These are phyloP conservation scores for Cerceris rybyensis DNA, from an alignment of 2,888 invertebrate genomes.

Conservation along the genomic window DNA sequence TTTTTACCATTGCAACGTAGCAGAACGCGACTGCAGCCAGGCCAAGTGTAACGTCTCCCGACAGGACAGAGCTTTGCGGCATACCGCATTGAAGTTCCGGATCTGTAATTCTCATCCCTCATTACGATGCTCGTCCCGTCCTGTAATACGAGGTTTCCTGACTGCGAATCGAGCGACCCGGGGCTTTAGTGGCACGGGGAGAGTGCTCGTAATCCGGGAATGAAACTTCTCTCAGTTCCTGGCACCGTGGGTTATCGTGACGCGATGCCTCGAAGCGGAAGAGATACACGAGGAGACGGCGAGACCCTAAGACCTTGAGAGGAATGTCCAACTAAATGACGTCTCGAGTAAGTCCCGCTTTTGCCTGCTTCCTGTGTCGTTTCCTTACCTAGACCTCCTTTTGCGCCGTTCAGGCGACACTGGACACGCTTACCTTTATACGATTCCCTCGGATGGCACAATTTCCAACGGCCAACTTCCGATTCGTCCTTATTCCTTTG, in stretches of 20 bases:
- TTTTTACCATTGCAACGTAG: no score
- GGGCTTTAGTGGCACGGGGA: slow-evolving; percentile 13
- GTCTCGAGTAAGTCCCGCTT: slow-evolving; percentile 53
- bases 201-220: slow-evolving; percentile 71
- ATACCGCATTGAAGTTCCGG: slow-evolving; percentile 29
- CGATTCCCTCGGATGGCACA: slow-evolving; percentile 7
- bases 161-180: slow-evolving; percentile 51
- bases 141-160: slow-evolving; percentile 62
- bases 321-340: slow-evolving; percentile 67
- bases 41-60: slow-evolving; percentile 11
- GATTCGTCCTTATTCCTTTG: neutral
- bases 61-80: slow-evolving; percentile 38
- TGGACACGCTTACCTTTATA: slow-evolving; percentile 29
- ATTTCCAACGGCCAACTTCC: slow-evolving; percentile 26
- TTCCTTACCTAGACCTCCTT: slow-evolving; percentile 6
- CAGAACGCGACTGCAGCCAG: neutral
- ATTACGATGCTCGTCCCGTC: slow-evolving; percentile 65
- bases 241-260: slow-evolving; percentile 72
- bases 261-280: slow-evolving; percentile 72
- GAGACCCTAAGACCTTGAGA: slow-evolving; percentile 60
- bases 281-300: slow-evolving; percentile 71
- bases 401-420: slow-evolving; percentile 4
- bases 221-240: slow-evolving; percentile 71
- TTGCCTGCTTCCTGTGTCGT: slow-evolving; percentile 30
- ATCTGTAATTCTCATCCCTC: slow-evolving; percentile 64